Conservation (phyloP, 2,797 vertebrate species). For the Picus viridis region DNA sequence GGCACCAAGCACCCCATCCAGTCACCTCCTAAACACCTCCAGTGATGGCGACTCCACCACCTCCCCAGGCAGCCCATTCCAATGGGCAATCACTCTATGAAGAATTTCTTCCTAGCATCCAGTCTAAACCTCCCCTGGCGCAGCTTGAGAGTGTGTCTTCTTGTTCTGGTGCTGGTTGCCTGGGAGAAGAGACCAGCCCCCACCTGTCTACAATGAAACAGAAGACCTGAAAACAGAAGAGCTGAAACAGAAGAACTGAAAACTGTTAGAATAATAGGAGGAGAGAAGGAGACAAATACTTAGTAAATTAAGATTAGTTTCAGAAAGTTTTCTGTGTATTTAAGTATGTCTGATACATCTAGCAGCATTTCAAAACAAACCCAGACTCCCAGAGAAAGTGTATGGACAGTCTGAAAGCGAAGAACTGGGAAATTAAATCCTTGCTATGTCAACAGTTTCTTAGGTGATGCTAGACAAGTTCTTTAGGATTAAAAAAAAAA, state of each 20-base stretch:
- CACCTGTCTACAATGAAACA: background rate
- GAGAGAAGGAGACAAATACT: background rate
- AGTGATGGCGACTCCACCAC: too few species aligned
- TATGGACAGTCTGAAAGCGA: background rate
- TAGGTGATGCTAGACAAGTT: background rate
- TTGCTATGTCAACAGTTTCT: background rate
- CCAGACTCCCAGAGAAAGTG: background rate
- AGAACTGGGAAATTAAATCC: background rate
- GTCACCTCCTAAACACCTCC: too few species aligned
- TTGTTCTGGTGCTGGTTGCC: too few species aligned
- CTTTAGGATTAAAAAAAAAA: background rate
- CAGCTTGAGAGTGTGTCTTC: too few species aligned
- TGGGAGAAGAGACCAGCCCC: too few species aligned
- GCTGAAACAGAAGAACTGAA: background rate
- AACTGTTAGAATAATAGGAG: background rate
- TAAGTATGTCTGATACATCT: background rate
- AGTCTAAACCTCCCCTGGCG: too few species aligned
- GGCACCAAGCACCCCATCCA: too few species aligned
- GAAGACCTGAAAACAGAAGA: background rate
- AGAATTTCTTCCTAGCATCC: too few species aligned
- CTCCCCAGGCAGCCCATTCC: too few species aligned
- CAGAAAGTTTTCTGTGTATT: background rate
- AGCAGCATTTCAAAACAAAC: background rate
- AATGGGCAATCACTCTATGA: too few species aligned
- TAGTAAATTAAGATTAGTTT: background rate